Conservation (phyloP, 2,797 vertebrate genomes). For the Lophura swinhoii region DNA sequence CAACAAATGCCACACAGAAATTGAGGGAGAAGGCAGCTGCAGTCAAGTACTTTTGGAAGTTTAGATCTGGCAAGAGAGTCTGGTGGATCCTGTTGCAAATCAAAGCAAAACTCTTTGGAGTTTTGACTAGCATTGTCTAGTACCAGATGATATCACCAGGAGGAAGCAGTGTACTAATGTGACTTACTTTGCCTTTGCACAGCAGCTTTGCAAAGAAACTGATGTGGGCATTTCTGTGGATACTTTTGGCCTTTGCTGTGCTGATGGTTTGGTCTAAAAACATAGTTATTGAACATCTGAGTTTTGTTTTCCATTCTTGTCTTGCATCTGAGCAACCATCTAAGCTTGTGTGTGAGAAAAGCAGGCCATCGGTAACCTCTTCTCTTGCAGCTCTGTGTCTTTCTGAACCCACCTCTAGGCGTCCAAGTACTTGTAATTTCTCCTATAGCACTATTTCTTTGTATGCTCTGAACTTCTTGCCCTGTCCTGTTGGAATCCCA, state of each 20-base stretch:
- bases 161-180: rapidly evolving
- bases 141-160: rapidly evolving
- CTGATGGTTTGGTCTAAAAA: background rate
- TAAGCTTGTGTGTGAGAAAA: background rate
- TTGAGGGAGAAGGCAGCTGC: background rate
- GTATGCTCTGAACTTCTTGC: background rate
- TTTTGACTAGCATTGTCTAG: background rate
- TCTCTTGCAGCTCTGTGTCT: background rate
- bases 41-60: rapidly evolving
- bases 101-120: rapidly evolving
- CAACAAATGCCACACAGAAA: background rate
- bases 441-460: background rate
- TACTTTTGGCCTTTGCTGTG: background rate
- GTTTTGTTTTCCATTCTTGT: background rate
- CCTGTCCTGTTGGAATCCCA: background rate
- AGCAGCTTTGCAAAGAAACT: background rate
- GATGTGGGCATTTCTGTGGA: background rate
- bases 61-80: background rate
- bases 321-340: background rate
- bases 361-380: background rate
- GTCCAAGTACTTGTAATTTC: background rate
- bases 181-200: background rate
- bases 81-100: background rate
- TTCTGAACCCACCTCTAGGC: background rate
- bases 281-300: background rate